Evolutionary conservation across 2,797 vertebrate species (phyloP), one percentile per base, ranked within the genome.

Genomic region (Phrynocephalus forsythii): DNA sequence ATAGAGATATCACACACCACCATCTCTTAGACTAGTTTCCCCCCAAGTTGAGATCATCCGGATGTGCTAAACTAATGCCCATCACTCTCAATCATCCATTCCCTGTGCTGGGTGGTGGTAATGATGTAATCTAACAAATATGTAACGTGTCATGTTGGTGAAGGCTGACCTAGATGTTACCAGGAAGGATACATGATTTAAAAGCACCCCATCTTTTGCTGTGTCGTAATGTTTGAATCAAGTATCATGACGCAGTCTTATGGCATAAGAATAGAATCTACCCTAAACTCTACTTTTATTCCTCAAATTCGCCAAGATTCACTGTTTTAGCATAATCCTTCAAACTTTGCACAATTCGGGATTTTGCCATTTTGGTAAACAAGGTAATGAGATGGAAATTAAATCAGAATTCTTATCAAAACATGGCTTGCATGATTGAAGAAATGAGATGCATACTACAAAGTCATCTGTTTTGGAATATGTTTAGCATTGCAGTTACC

Each of bases 391-490:
- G 33, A 44, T 82, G 30, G 4, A 15, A 60, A 67, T 28, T 67
- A 48, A 82, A 18, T 72, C 9, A 16, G 20, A 52, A 81, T 30
- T 86, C 52, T 24, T 73, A 60, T 63, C 68, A 33, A 81, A 81
- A 60, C 60, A 28, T n/a, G 79, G 60, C 28, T 80, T 86, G n/a
- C 22, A 72, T 67, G 38, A 22, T 20, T 78, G 83, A 77, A 67
- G 60, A 77, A 85, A 52, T 85, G 38, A 66, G 60, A 67, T 24
- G 56, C 60, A 85, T 77, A 77, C 60, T 33, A 56, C 30, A 63
- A 67, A 22, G 44, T 48, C 38, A 67, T 9, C 24, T 28, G 30
- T 78, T 60, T 72, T 60, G 13, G 78, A 48, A 80, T 73, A 30
- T 86, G 28, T 69, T 6, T 26, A 69, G 66, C 15, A 5, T n/a